Percentiles rank a stretch among this genome's conserved stretches.
These are phyloP conservation scores for Hemiprocne comata DNA, from an alignment of 2,113 vertebrate species.

Conservation along the genomic window DNA sequence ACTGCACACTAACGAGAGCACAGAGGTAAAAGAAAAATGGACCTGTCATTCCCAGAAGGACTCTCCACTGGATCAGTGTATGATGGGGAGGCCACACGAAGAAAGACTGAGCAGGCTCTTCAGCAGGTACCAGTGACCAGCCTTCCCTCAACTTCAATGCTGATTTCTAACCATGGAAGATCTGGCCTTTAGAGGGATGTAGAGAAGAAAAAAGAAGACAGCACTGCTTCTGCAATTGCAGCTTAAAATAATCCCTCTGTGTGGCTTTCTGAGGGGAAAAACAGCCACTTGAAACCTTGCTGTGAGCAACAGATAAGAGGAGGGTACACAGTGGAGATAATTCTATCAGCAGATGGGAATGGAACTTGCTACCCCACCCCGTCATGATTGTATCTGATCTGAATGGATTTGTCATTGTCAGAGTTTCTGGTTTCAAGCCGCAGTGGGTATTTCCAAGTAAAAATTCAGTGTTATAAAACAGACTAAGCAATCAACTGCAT, in stretches of 20 bases:
- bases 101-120: not conserved
- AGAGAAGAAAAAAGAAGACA: not conserved
- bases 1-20: not conserved
- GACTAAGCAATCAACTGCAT: not conserved
- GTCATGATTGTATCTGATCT: not conserved
- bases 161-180: not conserved
- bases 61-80: not conserved
- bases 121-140: not conserved
- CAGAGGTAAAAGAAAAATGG: not conserved
- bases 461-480: not conserved
- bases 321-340: not conserved
- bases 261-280: conserved; percentile 30
- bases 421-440: conserved; percentile 15
- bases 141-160: not conserved
- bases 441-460: conserved; percentile 3
- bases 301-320: conserved; percentile 25
- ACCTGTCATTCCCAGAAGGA: not conserved
- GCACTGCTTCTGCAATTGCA: conserved; percentile 16
- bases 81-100: not conserved
- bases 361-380: not conserved
- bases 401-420: conserved; percentile 22
- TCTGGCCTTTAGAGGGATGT: not conserved
- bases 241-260: not conserved
- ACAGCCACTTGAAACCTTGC: not conserved
- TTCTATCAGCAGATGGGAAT: conserved; percentile 27